Base-by-base conservation (phyloP, 1,140 invertebrate genomes). In the Drosophila nasuta region DNA sequence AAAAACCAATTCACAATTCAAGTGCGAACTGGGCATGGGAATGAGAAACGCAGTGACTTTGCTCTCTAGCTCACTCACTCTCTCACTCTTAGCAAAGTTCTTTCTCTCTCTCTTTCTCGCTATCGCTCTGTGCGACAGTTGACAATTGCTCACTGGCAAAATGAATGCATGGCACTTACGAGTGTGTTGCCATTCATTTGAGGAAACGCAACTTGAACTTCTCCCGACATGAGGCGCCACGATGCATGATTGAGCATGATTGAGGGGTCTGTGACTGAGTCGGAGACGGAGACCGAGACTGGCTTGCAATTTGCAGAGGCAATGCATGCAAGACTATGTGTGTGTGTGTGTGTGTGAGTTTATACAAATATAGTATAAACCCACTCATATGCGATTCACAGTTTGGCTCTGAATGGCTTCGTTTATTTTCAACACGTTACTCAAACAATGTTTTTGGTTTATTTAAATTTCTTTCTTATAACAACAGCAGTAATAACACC, bases 371-470 rank as follows among this genome's bases (percentile, higher is more conserved):
- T 52, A 15, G 15, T 15, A 71, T 52, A 75, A 67, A 56, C 52
- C 51, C 67, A 71, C 57, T 71, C 73, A 65, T 25, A 41, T 38
- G 57, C 73, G 51, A 74, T 79, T 82, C 76, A 79, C 79, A 64
- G 80, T 82, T 65, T 52, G 76, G 63, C 63, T 58, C 81, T 88
- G 83, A 88, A 88, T 87, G 83, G 80, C 85, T 88, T 88, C 83
- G 83, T 88, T 88, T 88, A 88, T 88, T 88, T 88, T 88, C 77
- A 88, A 88, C 83, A 88, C 83, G 85, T 88, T 88, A 89, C 83
- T 88, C 83, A 88, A 88, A 88, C 83, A 88, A 89, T 88, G 83
- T 88, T 83, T 88, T 88, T 83, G 85, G 85, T 88, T 88, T 88
- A 88, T 88, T 88, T 88, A 88, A 88, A 88, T 88, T 88, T 88